Evolutionary conservation across 2,888 invertebrate species (phyloP), one percentile per base, ranked within the genome.

Genomic region (Agrilus cyanescens): DNA sequence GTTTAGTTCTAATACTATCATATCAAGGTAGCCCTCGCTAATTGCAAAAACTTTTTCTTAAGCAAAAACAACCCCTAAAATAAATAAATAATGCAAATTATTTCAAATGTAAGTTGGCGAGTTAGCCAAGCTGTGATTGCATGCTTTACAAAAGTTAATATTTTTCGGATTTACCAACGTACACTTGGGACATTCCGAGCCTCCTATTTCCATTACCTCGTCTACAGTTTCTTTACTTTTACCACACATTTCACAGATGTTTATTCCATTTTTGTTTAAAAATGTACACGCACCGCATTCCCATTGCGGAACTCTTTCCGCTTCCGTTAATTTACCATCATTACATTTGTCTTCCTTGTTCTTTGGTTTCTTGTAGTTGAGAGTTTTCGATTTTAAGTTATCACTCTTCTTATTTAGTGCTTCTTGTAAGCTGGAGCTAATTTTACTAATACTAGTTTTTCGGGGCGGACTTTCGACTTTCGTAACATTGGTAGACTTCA

Each of bases 161-260:
- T 76, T 76, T 54, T 76, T 74, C 35, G 75, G 73, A 58, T 86
- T 86, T 32, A 86, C 82, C 37, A 85, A 68, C 2, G 86, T 86
- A 60, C 86, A 86, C 18, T 76, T 68, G 0, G 80, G 79, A 51
- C 86, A 86, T 59, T 84, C 79, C 37, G 80, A 71, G 0, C 85
- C 85, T 0, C 85, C 85, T 8, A 83, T 78, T 13, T 78, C 76
- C 36, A 85, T 66, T 15, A 34, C 40, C 38, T 53, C 51, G 40
- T 48, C 48, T 38, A 55, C 53, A 5, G 48, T 47, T 7, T 49
- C 50, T 35, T 56, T 56, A 46, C 62, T 65, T 58, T 82, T 84
- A 15, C 79, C 76, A 55, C 85, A 85, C 74, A 85, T 84, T 48
- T 83, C 83, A 58, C 85, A 86, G 15, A 81, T 80, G 10, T 73